Evolutionary conservation across 37 sponge, comb jelly and placozoan species (phyloP).

Genomic region (Ephydatia muelleri): DNA sequence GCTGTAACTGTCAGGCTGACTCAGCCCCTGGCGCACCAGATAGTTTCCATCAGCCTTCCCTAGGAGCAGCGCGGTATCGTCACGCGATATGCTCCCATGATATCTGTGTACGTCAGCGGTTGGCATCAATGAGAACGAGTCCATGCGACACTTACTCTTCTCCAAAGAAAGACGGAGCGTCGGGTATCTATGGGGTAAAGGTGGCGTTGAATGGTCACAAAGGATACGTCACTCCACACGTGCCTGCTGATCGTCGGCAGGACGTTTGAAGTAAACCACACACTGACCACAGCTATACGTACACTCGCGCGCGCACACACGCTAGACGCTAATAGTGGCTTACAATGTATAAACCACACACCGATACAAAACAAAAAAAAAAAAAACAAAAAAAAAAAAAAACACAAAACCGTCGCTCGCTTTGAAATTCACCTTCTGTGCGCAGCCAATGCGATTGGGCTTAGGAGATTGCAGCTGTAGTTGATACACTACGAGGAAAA

Average conservation of each 20-base stretch:
- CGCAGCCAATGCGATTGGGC: conserved; percentile 44
- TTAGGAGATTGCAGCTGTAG: conserved; percentile 72
- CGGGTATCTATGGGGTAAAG: conserved; percentile 23
- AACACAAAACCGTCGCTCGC: not conserved
- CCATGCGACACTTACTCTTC: conserved; percentile 66
- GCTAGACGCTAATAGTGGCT: too few species aligned
- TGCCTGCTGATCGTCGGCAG: not conserved
- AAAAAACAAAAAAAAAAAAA: not conserved
- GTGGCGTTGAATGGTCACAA: not conserved
- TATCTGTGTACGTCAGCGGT: conserved; percentile 61
- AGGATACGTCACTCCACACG: too few species aligned
- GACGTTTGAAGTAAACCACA: conserved; percentile 2
- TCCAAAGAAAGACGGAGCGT: conserved; percentile 72
- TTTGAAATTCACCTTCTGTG: conserved; percentile 21
- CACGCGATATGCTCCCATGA: conserved; percentile 75
- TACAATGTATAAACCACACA: too few species aligned
- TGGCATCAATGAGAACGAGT: not conserved
- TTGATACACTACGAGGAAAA: conserved; percentile 66
- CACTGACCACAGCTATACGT: too few species aligned
- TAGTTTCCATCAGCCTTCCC: conserved; percentile 69
- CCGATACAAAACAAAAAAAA: too few species aligned
- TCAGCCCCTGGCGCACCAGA: conserved; percentile 73
- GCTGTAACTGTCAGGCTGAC: conserved; percentile 75
- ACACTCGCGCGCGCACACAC: too few species aligned
- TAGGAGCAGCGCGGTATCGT: conserved; percentile 58